Conservation (phyloP, 2,797 vertebrate genomes). For the Darevskia mixta region DNA sequence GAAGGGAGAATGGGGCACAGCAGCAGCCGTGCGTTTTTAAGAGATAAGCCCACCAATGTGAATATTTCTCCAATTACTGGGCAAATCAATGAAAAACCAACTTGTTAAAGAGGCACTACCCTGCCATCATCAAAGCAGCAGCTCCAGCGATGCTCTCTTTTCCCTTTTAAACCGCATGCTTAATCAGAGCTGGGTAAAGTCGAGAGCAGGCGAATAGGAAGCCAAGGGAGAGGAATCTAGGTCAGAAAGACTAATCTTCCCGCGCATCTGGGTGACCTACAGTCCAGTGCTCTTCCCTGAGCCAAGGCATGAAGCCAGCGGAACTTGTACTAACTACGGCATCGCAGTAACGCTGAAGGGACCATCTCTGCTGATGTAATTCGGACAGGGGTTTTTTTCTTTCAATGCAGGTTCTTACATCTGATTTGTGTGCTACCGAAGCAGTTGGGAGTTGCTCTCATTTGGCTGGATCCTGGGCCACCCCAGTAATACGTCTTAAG, state of each 20-base stretch:
- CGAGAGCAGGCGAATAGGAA: constrained; percentile 2
- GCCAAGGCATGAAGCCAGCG: neutral
- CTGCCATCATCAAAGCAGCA: constrained; percentile 6
- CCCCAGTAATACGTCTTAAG: neutral
- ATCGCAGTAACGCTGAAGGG: too few relatives aligned
- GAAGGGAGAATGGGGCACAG: neutral
- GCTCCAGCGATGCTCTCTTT: neutral
- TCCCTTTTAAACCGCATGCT: constrained; percentile 14
- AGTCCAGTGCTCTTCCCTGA: neutral
- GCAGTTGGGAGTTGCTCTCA: neutral
- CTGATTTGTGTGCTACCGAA: neutral
- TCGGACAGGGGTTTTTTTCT: neutral
- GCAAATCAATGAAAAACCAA: neutral
- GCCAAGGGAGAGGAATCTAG: neutral
- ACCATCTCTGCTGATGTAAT: neutral
- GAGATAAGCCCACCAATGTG: neutral
- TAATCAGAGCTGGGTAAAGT: constrained; percentile 8
- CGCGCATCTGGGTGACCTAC: neutral
- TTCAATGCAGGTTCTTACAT: neutral
- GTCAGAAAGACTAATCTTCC: constrained; percentile 28
- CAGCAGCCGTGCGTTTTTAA: neutral
- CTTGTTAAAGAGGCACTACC: neutral
- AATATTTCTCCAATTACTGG: neutral
- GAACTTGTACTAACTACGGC: neutral
- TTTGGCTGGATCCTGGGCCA: neutral